Percentiles rank a stretch among this genome's conserved stretches.
Evolutionary conservation across 2,113 vertebrate genomes (phyloP).

Genomic region (Pipa parva): DNA sequence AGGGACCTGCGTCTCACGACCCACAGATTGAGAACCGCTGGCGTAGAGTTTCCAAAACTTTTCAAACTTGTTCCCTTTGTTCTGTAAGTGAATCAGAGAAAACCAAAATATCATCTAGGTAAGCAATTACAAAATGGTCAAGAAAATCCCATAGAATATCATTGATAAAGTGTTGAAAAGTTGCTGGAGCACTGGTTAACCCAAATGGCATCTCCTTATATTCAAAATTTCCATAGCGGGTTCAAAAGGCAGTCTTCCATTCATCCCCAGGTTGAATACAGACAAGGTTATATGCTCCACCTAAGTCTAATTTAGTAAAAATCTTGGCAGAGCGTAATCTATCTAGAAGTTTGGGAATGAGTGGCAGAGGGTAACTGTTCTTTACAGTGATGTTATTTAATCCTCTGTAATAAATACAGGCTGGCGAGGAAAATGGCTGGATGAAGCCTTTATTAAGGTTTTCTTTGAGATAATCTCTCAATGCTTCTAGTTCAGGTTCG

Average conservation of each 20-base stretch:
- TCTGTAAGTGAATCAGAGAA: too few species aligned
- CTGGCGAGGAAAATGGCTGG: not conserved
- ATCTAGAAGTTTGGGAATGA: not conserved
- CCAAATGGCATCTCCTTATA: not conserved
- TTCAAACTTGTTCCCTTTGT: too few species aligned
- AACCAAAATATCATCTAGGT: too few species aligned
- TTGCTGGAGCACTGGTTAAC: not conserved
- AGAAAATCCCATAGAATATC: too few species aligned
- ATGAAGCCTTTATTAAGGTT: not conserved
- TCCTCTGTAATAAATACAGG: not conserved
- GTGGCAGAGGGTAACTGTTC: not conserved
- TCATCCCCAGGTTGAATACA: not conserved
- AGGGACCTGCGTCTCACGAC: too few species aligned
- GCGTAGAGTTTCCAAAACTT: too few species aligned
- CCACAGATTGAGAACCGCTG: not conserved
- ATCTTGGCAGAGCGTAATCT: not conserved
- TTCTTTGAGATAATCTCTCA: not conserved
- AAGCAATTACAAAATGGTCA: too few species aligned
- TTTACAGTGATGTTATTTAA: not conserved
- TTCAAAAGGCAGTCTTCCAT: not conserved
- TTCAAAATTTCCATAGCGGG: not conserved
- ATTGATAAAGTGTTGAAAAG: too few species aligned
- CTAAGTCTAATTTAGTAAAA: not conserved
- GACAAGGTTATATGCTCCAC: not conserved
- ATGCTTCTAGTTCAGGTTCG: not conserved